A percentile compares a stretch with the other conserved stretches of the same genome.
Conservation (phyloP, 2,888 invertebrate genomes). For the Apeira syringaria region DNA sequence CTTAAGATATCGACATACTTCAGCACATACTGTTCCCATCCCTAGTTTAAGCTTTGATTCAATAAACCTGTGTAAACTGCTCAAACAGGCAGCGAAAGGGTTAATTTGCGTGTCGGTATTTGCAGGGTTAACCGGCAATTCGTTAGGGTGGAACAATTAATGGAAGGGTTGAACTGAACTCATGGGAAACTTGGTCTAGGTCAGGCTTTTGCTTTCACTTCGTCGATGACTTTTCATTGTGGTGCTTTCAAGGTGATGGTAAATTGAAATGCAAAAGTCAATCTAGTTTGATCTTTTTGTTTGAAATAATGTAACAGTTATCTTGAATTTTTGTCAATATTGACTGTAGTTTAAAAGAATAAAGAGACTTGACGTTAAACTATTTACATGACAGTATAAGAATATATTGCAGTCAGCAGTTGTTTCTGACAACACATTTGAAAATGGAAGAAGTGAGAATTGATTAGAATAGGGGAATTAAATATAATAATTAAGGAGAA, state of each 20-base stretch:
- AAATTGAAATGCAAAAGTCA: slow-evolving; percentile 6
- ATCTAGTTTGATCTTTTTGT: slow-evolving; percentile 7
- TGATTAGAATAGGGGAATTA: no score
- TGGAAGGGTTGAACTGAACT: slow-evolving; percentile 63
- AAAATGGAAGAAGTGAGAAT: no score
- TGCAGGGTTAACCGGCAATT: slow-evolving; percentile 78
- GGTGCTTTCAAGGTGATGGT: slow-evolving; percentile 11
- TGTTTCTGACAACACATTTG: no score
- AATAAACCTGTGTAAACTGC: slow-evolving; percentile 78
- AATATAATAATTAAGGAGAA: no score
- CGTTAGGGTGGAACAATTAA: slow-evolving; percentile 80
- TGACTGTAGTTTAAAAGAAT: no score
- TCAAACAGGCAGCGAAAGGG: slow-evolving; percentile 77
- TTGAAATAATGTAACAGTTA: no score
- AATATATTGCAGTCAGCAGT: no score
- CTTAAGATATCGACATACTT: not conserved
- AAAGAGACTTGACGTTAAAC: no score
- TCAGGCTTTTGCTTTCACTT: slow-evolving; percentile 50
- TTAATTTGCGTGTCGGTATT: slow-evolving; percentile 80
- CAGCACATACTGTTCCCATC: slow-evolving; percentile 28
- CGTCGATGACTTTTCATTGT: slow-evolving; percentile 18
- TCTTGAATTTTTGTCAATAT: no score
- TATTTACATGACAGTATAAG: no score
- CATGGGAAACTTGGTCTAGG: slow-evolving; percentile 77
- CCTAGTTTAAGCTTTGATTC: slow-evolving; percentile 66